phyloP scores from a whole-genome alignment of 2,797 vertebrate genomes.

The Carduelis carduelis region DNA sequence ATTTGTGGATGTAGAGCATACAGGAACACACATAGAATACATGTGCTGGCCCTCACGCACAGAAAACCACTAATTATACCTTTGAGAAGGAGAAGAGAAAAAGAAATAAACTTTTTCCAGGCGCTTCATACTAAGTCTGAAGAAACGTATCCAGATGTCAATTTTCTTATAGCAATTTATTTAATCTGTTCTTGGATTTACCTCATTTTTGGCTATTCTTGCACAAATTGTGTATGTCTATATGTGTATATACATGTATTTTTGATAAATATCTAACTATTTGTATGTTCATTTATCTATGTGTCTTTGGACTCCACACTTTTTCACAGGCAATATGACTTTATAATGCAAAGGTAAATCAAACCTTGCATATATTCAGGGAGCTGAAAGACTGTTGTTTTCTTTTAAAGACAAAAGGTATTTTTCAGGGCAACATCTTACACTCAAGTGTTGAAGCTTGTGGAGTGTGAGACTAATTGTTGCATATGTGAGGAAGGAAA shows the following conservation, averaged over 20 bases:
- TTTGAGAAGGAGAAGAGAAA: conserved; percentile 1
- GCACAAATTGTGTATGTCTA: background rate
- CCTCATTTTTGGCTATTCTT: background rate
- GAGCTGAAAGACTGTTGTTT: background rate
- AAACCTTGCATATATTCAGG: background rate
- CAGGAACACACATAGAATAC: background rate
- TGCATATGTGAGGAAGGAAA: background rate
- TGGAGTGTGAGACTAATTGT: background rate
- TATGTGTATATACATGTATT: background rate
- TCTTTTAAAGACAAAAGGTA: background rate
- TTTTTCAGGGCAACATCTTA: background rate
- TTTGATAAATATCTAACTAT: background rate
- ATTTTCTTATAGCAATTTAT: background rate
- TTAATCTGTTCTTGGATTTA: background rate
- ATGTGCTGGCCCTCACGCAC: background rate
- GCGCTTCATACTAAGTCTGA: background rate
- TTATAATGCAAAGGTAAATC: background rate
- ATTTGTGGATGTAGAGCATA: background rate
- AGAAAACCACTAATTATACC: conserved; percentile 34
- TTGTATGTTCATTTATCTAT: background rate
- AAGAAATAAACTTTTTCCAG: conserved; percentile 4
- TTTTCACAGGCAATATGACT: background rate
- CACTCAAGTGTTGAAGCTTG: background rate
- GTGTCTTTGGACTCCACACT: background rate
- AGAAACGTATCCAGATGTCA: background rate